Evolutionary conservation across 2,888 invertebrate species (phyloP), one percentile per base, ranked within the genome.

Genomic region (Watsonalla binaria): DNA sequence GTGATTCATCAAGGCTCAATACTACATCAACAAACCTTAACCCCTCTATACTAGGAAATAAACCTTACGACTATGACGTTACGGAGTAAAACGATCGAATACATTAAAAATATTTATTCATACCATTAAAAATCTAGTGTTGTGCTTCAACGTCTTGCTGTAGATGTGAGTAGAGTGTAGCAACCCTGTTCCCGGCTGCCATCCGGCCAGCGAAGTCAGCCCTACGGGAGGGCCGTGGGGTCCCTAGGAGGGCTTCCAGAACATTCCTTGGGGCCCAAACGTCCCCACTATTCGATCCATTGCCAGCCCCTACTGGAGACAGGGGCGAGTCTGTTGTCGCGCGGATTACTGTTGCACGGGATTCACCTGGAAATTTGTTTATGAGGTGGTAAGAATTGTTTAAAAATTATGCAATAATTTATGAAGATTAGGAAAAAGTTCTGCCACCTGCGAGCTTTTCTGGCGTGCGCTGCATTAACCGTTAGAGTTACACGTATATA

Each of bases 281-380:
- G 54, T 86, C 86, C 34, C 74, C 62, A 6, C 63, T 53, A 9
- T 60, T 47, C 24, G 65, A 45, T 60, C 68, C 90, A 52, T 75
- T 80, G 7, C 87, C 87, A 0, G 91, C 80, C 0, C 94, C 93
- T 0, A 95, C 95, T 0, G 96, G 96, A 0, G 97, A 97, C 80
- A 96, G 93, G 0, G 96, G 96, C 0, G 96, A 96, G 78, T 97
- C 97, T 0, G 96, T 96, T 0, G 96, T 96, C 1, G 96, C 95
- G 51, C 96, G 76, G 58, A 90, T 91, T 42, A 91, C 90, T 49
- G 84, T 82, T 0, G 87, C 88, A 6, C 90, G 78, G 53, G 82
- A 78, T 61, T 89, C 89, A 6, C 87, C 90, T 90, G 71, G 0
- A 71, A 75, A 53, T 34, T 13, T 6, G 6, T 9, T 6, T 48